phyloP scores from a whole-genome alignment of 2,888 invertebrate genomes.

The Metopia argyrocephala region DNA sequence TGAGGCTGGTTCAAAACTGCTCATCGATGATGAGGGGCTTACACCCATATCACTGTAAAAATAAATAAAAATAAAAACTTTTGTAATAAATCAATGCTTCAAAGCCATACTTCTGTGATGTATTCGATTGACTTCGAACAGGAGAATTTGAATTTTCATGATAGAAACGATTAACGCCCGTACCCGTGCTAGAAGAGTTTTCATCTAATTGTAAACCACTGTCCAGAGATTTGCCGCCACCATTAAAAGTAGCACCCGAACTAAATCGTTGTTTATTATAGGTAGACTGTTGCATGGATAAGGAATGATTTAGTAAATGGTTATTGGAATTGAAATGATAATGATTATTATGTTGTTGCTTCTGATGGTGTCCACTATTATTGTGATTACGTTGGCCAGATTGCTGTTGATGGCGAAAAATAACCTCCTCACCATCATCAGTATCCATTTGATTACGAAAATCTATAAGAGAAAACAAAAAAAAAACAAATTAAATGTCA shows the following conservation, averaged over 20 bases:
- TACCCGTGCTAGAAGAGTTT: constrained; percentile 50
- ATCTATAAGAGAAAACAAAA: constrained; percentile 67
- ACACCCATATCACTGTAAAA: constrained; percentile 71
- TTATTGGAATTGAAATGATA: constrained; percentile 75
- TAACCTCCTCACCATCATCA: constrained; percentile 72
- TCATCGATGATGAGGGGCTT: constrained; percentile 77
- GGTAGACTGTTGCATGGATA: constrained; percentile 73
- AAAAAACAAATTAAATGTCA: not conserved
- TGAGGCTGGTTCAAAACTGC: constrained; percentile 76
- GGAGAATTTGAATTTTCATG: constrained; percentile 72
- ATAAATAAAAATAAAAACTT: not conserved
- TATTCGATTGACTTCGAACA: constrained; percentile 70
- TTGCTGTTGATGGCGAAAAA: constrained; percentile 71
- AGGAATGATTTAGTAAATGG: constrained; percentile 74
- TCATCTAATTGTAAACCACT: constrained; percentile 72
- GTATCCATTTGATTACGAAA: constrained; percentile 75
- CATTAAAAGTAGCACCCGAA: constrained; percentile 68
- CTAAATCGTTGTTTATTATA: constrained; percentile 72
- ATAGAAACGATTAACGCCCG: constrained; percentile 60
- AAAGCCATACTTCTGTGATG: constrained; percentile 70
- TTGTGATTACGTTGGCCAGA: constrained; percentile 61
- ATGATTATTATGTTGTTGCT: constrained; percentile 71
- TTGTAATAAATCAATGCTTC: too few species aligned
- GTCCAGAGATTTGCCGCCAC: constrained; percentile 73
- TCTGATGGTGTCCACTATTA: constrained; percentile 70